Evolutionary conservation across 2,888 invertebrate genomes (phyloP).

Genomic region (Buathra laborator): DNA sequence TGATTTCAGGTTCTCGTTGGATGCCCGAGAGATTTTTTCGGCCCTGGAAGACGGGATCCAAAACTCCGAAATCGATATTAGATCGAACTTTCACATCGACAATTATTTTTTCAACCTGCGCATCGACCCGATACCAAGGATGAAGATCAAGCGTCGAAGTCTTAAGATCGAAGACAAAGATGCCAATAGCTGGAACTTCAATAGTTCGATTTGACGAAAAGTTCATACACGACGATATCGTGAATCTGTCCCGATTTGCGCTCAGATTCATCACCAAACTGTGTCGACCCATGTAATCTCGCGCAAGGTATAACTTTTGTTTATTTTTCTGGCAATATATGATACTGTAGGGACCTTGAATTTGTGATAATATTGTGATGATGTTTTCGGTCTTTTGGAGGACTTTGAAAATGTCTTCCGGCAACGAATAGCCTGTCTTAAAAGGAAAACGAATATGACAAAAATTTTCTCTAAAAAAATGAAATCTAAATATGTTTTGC

Average conservation of each 20-base stretch:
- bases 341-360: conserved; percentile 94
- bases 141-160: conserved; percentile 82
- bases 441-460: no score
- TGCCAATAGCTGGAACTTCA: conserved; percentile 89
- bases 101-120: conserved; percentile 81
- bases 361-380: conserved; percentile 85
- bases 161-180: conserved; percentile 86
- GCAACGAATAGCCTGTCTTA: no score
- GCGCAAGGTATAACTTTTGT: conserved; percentile 91
- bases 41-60: not conserved
- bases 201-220: conserved; percentile 85
- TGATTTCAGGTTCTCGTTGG: not conserved
- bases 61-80: not conserved
- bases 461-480: no score
- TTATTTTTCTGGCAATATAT: conserved; percentile 89
- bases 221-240: conserved; percentile 81
- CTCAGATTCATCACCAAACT: conserved; percentile 90
- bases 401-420: conserved; percentile 56
- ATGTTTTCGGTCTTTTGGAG: conserved; percentile 79
- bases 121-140: conserved; percentile 83
- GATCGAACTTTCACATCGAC: conserved; percentile 79
- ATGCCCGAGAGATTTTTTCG: not conserved
- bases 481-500: no score
- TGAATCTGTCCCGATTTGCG: conserved; percentile 75
- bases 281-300: conserved; percentile 94